Evolutionary conservation across 2,888 invertebrate species (phyloP).

Genomic region (Phalangium opilio): DNA sequence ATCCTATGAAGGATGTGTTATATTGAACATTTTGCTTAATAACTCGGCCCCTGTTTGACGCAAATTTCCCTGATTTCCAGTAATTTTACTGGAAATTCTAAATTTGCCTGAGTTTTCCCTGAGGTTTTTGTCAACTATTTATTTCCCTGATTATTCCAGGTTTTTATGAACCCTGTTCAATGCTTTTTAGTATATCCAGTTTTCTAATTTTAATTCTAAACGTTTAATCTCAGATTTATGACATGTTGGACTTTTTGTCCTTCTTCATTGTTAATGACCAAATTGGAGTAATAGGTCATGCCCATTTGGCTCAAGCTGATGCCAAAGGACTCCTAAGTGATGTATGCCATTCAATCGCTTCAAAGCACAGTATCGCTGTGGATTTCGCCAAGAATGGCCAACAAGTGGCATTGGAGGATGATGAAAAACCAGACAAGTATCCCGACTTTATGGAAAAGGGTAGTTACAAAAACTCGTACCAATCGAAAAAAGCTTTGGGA

Average conservation of each 20-base stretch:
- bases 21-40: no score
- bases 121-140: no score
- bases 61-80: no score
- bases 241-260: constrained; percentile 17
- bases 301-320: constrained; percentile 20
- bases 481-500: constrained; percentile 5
- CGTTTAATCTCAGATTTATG: constrained; percentile 5
- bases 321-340: constrained; percentile 5
- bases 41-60: no score
- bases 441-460: constrained; percentile 11
- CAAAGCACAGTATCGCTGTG: constrained; percentile 14
- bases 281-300: constrained; percentile 18
- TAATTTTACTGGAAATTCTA: no score
- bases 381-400: constrained; percentile 19
- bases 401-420: background rate
- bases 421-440: constrained; percentile 7
- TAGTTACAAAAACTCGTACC: constrained; percentile 5
- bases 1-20: no score
- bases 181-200: no score
- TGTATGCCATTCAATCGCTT: constrained; percentile 10
- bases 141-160: no score
- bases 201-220: no score
- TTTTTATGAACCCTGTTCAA: no score
- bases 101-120: no score
- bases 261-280: constrained; percentile 17